These are phyloP conservation scores for Microtus oregoni DNA, from an alignment of 2,113 vertebrate genomes.

Conservation along the genomic window DNA sequence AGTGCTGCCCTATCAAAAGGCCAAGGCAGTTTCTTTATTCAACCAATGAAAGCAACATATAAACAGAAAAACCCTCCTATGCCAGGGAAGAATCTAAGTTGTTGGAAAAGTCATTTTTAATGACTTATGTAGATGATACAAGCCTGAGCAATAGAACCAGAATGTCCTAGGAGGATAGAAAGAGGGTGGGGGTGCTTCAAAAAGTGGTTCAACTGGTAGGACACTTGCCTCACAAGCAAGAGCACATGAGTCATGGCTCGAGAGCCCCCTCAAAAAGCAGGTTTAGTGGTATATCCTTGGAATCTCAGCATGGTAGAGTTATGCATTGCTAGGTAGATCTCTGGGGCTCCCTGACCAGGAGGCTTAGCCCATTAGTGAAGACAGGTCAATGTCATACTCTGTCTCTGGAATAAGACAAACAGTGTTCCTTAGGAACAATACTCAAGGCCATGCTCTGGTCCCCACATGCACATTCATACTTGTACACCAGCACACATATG, in stretches of 20 bases:
- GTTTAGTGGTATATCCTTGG: not conserved
- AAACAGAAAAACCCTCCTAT: no score
- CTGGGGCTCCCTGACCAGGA: not conserved
- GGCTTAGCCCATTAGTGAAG: not conserved
- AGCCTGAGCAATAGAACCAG: not conserved
- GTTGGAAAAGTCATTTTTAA: not conserved
- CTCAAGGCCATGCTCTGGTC: not conserved
- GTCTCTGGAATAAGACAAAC: not conserved
- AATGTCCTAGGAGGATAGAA: not conserved
- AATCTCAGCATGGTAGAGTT: not conserved
- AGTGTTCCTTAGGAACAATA: not conserved
- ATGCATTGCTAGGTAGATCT: not conserved
- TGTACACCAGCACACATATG: not conserved
- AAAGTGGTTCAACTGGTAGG: not conserved
- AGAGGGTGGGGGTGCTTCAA: no score
- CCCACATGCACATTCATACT: no score
- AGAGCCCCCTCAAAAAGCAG: not conserved
- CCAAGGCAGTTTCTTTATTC: no score
- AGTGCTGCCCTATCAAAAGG: no score
- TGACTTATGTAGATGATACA: not conserved
- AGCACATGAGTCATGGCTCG: not conserved
- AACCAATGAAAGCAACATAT: no score
- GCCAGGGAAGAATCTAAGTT: not conserved
- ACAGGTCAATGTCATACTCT: not conserved
- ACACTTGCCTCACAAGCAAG: not conserved